phyloP scores from a whole-genome alignment of 2,888 invertebrate genomes.

The Prosopocoilus inquinatus region DNA sequence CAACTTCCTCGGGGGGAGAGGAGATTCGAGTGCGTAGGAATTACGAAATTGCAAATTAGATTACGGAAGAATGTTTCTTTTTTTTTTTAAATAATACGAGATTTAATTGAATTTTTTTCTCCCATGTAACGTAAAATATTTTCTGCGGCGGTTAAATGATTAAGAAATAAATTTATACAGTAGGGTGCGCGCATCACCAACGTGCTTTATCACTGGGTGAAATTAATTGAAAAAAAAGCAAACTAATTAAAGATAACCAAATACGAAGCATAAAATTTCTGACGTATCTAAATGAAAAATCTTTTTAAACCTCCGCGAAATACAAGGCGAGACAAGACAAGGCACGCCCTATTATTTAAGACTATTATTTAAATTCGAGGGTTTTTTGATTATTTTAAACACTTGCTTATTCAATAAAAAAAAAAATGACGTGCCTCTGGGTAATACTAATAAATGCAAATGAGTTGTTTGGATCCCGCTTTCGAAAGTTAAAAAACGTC shows the following conservation, averaged over 20 bases:
- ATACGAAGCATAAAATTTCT: slow-evolving; percentile 28
- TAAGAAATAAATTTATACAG: neutral
- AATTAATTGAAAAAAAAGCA: neutral
- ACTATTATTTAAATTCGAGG: neutral
- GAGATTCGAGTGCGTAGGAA: neutral
- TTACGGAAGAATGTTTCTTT: neutral
- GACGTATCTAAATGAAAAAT: slow-evolving; percentile 35
- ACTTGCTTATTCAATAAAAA: neutral
- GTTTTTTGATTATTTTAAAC: neutral
- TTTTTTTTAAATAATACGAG: neutral
- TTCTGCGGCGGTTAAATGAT: neutral
- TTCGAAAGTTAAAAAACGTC: neutral
- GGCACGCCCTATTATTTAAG: neutral
- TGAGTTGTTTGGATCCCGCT: neutral
- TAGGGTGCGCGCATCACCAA: too few relatives aligned
- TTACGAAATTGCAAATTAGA: slow-evolving; percentile 1
- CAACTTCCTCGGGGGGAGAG: neutral
- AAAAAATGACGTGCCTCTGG: neutral
- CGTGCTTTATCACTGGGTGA: too few relatives aligned
- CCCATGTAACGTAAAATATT: neutral
- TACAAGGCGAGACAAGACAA: slow-evolving; percentile 1
- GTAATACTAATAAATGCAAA: neutral
- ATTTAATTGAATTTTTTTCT: neutral
- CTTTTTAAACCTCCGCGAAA: slow-evolving; percentile 13
- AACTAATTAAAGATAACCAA: slow-evolving; percentile 13